Conservation (phyloP, 2,113 vertebrate species). For the Alexandromys fortis region DNA sequence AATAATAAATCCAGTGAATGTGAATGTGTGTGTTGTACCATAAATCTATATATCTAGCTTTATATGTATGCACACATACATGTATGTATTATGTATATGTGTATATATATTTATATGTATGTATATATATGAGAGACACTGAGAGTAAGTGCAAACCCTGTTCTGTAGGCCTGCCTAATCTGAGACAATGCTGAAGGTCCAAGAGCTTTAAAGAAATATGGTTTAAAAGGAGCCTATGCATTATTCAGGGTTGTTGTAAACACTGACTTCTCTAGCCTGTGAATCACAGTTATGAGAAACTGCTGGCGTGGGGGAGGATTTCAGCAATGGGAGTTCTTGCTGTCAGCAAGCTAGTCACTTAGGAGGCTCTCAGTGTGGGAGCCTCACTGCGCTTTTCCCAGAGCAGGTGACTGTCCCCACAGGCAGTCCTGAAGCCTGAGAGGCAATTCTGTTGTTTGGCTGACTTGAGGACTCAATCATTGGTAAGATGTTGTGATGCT, state of each 20-base stretch:
- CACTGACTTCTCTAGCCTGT: slow-evolving; percentile 19
- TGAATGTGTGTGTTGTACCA: too few species aligned
- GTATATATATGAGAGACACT: background rate
- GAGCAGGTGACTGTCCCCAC: background rate
- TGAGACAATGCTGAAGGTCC: background rate
- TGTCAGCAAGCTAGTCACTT: slow-evolving; percentile 6
- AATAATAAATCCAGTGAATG: background rate
- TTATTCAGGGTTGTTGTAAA: slow-evolving; percentile 37
- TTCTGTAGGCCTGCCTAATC: background rate
- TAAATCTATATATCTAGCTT: background rate
- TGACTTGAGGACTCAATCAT: slow-evolving; percentile 1
- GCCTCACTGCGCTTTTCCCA: background rate
- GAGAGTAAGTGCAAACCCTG: background rate
- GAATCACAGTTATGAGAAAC: slow-evolving; percentile 10
- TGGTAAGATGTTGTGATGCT: background rate
- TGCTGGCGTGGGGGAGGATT: background rate
- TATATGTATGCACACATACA: background rate
- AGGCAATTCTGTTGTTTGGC: background rate
- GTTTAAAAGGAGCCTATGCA: background rate
- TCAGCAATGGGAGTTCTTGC: background rate
- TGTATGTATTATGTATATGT: background rate
- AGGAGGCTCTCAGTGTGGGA: background rate
- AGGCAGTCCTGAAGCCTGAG: background rate
- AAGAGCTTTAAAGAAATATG: background rate
- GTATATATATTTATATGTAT: too few species aligned